phyloP scores from a whole-genome alignment of 2,113 vertebrate genomes.

The Malurus elegans region DNA sequence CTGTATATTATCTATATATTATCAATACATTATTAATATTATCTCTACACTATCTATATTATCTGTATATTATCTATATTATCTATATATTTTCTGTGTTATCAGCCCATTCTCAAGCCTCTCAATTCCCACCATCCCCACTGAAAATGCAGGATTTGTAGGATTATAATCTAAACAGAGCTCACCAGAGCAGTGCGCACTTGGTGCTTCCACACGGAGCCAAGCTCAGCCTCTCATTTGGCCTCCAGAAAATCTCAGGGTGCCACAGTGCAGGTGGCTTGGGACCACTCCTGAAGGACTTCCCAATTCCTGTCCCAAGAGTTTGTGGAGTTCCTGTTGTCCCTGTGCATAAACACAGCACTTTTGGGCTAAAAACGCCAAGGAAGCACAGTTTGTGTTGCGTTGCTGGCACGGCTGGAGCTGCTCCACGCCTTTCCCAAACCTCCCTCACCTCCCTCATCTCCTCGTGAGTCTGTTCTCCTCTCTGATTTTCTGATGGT shows the following conservation, averaged over 20 bases:
- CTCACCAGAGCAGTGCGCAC: too few relatives aligned
- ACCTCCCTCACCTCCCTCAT: neutral
- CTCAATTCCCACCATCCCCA: neutral
- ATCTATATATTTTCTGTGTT: too few relatives aligned
- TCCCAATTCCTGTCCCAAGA: neutral
- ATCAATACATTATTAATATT: too few relatives aligned
- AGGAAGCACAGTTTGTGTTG: fast-evolving
- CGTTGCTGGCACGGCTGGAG: neutral
- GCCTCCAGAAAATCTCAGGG: neutral
- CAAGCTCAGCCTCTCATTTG: fast-evolving
- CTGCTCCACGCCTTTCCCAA: neutral
- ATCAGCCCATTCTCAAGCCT: neutral
- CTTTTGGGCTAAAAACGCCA: neutral
- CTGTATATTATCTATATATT: neutral
- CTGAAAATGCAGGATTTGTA: neutral
- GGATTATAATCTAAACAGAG: neutral
- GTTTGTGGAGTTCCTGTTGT: neutral
- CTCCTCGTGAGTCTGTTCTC: neutral
- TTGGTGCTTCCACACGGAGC: neutral
- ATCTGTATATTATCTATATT: neutral
- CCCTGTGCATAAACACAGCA: neutral
- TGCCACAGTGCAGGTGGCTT: neutral
- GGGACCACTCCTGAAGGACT: neutral
- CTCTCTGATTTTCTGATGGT: neutral
- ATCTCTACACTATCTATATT: neutral